Evolutionary conservation across 2,888 invertebrate species (phyloP).

Genomic region (Phengaris alcon): DNA sequence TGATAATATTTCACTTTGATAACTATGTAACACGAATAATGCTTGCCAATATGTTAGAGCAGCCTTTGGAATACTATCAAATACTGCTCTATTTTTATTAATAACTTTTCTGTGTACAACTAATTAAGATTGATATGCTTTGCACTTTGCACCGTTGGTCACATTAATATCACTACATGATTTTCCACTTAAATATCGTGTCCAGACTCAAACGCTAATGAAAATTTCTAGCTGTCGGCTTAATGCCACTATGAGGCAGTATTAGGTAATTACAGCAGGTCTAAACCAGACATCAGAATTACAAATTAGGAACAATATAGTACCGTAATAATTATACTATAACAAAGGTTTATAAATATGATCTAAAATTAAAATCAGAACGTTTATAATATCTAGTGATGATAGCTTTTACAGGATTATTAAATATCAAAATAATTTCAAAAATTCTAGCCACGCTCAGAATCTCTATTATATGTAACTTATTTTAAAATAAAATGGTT

Average conservation of each 20-base stretch:
- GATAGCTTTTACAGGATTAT: not conserved
- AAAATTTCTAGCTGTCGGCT: slow-evolving; percentile 27
- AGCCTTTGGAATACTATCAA: not conserved
- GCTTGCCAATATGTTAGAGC: slow-evolving; percentile 59
- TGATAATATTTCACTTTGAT: slow-evolving; percentile 44
- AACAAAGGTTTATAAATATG: not conserved
- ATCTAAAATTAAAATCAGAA: no score
- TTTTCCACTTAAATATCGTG: slow-evolving; percentile 49
- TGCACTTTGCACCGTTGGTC: not conserved
- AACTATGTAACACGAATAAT: slow-evolving; percentile 53
- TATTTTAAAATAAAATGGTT: slow-evolving; percentile 30
- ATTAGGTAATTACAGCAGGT: slow-evolving; percentile 32
- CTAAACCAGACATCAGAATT: slow-evolving; percentile 33
- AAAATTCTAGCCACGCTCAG: slow-evolving; percentile 14
- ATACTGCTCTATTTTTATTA: slow-evolving; percentile 6
- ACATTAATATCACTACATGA: slow-evolving; percentile 51
- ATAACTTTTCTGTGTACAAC: slow-evolving; percentile 5
- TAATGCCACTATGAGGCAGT: slow-evolving; percentile 20
- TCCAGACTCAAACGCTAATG: slow-evolving; percentile 21
- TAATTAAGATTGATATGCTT: not conserved
- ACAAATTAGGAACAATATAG: slow-evolving; percentile 30
- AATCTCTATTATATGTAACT: slow-evolving; percentile 21
- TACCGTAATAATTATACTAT: slow-evolving; percentile 1
- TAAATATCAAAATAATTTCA: slow-evolving; percentile 2
- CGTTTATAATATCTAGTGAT: no score